These are phyloP conservation scores for Caiman crocodilus DNA, from an alignment of 2,797 vertebrate genomes.

Conservation along the genomic window DNA sequence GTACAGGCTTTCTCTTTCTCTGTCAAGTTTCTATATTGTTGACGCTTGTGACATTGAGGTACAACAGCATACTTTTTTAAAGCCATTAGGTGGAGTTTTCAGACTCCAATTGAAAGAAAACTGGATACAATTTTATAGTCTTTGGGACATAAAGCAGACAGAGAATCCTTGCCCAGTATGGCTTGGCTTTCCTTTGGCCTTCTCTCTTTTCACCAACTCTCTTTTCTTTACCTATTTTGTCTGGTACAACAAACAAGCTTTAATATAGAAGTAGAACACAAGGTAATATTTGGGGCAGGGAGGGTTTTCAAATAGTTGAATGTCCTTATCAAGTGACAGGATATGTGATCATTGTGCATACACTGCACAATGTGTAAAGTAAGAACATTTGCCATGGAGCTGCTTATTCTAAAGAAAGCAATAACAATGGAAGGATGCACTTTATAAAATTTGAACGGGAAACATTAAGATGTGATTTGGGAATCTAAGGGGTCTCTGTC, in stretches of 20 bases:
- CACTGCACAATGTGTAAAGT: not conserved
- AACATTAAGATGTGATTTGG: not conserved
- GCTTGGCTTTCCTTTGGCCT: not conserved
- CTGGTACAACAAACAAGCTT: not conserved
- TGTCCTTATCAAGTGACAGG: not conserved
- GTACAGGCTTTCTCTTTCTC: not conserved
- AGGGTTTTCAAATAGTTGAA: not conserved
- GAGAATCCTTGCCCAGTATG: not conserved
- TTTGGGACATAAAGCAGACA: not conserved
- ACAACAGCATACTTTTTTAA: not conserved
- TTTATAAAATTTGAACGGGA: not conserved
- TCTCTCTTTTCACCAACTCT: not conserved
- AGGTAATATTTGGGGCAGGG: not conserved
- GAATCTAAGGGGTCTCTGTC: not conserved
- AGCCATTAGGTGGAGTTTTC: not conserved
- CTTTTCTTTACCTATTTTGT: not conserved
- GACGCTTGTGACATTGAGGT: not conserved
- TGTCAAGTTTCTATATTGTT: not conserved
- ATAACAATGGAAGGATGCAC: not conserved
- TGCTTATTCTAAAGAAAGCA: not conserved
- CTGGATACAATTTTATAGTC: not conserved
- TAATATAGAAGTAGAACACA: not conserved
- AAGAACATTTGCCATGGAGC: not conserved
- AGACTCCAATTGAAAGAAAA: not conserved
- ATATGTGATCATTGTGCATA: not conserved